Evolutionary conservation across 2,888 invertebrate species (phyloP), one percentile per base, ranked within the genome.

Genomic region (Criorhina ranunculi): DNA sequence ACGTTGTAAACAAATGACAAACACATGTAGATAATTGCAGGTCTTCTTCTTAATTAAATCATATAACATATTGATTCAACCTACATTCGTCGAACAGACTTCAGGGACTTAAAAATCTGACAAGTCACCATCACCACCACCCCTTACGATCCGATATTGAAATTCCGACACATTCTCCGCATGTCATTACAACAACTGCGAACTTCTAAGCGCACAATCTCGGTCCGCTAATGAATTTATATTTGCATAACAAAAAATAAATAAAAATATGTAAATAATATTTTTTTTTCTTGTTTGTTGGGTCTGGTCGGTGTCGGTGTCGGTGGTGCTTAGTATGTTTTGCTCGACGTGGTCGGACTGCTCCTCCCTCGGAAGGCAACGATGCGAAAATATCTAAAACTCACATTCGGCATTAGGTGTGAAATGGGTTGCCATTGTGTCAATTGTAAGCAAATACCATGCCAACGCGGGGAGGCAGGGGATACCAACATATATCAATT

Each of bases 401-500:
- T 60, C 67, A 62, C 55, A 69, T 75, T 40, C 75, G 55, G 67
- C 55, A 69, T 75, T 40, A 80, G 55, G 80, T 80, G 75, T 75
- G 69, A 80, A 80, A 80, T 80, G 46, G 67, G 46, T 62, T 80
- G 80, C 69, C 46, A 69, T 67, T 69, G 69, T 80, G 80, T 75
- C 55, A 75, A 67, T 49, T 80, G 49, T 75, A 55, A 46, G 67
- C 62, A 75, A 67, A 79, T 40, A 40, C 44, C 33, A 57, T 29
- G 51, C 12, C 44, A 37, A 35, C 46, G 42, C 11, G 12, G 12
- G 17, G 24, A 31, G 7, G 35, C 3, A 29, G 2, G 15, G 35
- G 19, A 35, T 53, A 33, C 33, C 53, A 59, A 59, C 46, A n/a
- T 44, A 4, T 59, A 57, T 24, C 24, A 24, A 15, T 70, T 31